A percentile compares a stretch with the other conserved stretches of the same genome.
Evolutionary conservation across 2,888 invertebrate species (phyloP).

Genomic region (Spodoptera littoralis): DNA sequence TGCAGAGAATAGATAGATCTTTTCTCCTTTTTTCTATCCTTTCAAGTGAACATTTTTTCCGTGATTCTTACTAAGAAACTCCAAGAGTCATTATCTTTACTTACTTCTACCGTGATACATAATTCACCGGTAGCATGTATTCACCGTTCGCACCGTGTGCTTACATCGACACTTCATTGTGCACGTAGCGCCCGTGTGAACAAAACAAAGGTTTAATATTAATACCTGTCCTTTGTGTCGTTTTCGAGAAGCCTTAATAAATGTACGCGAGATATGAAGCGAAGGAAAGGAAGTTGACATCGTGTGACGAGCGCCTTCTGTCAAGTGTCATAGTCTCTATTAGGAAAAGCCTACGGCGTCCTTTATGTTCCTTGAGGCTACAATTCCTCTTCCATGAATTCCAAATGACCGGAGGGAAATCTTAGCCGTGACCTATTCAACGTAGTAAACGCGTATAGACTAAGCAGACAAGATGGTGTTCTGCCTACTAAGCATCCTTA

Average conservation of each 20-base stretch:
- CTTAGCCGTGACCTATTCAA: constrained; percentile 88
- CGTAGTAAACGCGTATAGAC: constrained; percentile 71
- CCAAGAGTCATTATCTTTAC: constrained; percentile 2
- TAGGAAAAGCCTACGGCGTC: constrained; percentile 83
- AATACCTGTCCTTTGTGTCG: constrained; percentile 59
- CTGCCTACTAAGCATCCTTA: constrained; percentile 37
- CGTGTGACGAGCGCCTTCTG: constrained; percentile 73
- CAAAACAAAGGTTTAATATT: constrained; percentile 65
- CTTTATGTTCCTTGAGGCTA: constrained; percentile 87
- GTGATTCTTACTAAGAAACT: background rate
- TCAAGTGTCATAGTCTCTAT: constrained; percentile 75
- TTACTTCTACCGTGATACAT: constrained; percentile 12
- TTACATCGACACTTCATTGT: constrained; percentile 49
- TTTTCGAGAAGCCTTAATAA: constrained; percentile 72
- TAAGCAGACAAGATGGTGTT: constrained; percentile 51
- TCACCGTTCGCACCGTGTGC: constrained; percentile 30
- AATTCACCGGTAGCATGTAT: constrained; percentile 38
- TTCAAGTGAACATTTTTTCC: background rate
- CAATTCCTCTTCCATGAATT: constrained; percentile 88
- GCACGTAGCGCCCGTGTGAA: constrained; percentile 53
- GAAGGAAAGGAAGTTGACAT: constrained; percentile 73
- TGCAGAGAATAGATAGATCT: background rate
- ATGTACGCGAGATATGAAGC: constrained; percentile 73
- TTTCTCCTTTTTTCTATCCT: background rate
- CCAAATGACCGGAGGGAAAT: constrained; percentile 89